Base-by-base conservation (phyloP, 1,140 invertebrate species). In the Harpegnathos saltator region DNA sequence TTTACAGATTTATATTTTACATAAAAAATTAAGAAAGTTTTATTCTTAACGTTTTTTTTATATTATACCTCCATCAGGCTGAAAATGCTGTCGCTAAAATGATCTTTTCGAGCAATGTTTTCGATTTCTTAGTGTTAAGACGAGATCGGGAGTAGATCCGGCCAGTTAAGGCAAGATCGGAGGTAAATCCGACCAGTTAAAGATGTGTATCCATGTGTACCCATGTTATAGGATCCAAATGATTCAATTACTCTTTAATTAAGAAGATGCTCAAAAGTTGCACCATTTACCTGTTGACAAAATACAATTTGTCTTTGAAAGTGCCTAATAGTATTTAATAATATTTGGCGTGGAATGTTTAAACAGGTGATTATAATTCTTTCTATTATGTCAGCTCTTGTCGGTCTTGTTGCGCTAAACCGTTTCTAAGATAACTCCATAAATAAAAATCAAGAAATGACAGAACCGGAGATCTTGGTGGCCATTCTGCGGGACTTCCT, bases 271-370 rank as follows among this genome's bases (percentile, higher is more conserved):
- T 62, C 26, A 5, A 62, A 62, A 11, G 38, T 65, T n/a, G n/a
- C n/a, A n/a, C n/a, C n/a, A n/a, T n/a, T n/a, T n/a, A n/a, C n/a
- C n/a, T n/a, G n/a, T n/a, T n/a, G n/a, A n/a, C n/a, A n/a, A n/a
- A n/a, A n/a, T n/a, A n/a, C n/a, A n/a, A n/a, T n/a, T n/a, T n/a
- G 19, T 12, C 19, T 19, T 50, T 50, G 19, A 33, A 66, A 66
- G 48, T 66, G n/a, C 48, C 38, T 66, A 66, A 50, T 38, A 66
- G 63, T 66, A 66, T 19, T 38, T 12, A 66, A 50, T 11, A 66
- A 12, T 48, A 48, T 38, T 38, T 44, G 0, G 2, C 24, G 38
- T 66, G 38, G 38, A 66, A 48, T 66, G 9, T 66, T 50, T n/a
- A n/a, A n/a, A n/a, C n/a, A n/a, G 38, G 12, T 19, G 63, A n/a